Evolutionary conservation across 1,140 invertebrate genomes (phyloP).

Genomic region (Platyura marginata): DNA sequence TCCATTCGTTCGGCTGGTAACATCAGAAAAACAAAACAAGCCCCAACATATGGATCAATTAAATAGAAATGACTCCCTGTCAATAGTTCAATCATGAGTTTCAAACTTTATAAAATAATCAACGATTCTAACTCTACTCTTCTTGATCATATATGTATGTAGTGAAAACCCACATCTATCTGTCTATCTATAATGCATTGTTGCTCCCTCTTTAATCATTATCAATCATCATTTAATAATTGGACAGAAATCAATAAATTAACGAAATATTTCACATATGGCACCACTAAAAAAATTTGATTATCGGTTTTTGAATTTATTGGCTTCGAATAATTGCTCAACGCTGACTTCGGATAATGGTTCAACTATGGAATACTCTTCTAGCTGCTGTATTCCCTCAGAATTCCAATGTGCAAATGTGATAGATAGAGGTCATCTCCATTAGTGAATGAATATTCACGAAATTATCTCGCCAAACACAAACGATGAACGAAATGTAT

Average conservation of each 20-base stretch:
- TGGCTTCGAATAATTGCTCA: no score
- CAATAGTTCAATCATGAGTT: neutral
- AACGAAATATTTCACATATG: neutral
- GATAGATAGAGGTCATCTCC: no score
- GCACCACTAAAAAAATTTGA: neutral
- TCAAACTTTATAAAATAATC: neutral
- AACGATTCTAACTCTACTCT: neutral
- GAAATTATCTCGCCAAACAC: no score
- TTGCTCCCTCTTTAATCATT: neutral
- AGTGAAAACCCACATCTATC: neutral
- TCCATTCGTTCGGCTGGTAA: neutral
- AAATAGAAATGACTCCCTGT: neutral
- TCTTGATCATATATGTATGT: neutral
- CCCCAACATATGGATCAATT: neutral
- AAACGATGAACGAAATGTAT: no score
- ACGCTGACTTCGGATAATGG: no score
- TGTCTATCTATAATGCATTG: neutral
- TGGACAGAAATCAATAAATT: neutral
- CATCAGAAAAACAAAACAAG: neutral
- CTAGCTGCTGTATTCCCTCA: no score
- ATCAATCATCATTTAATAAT: neutral
- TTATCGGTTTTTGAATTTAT: neutral
- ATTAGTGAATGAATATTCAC: no score
- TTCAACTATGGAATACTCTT: no score
- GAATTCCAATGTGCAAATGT: no score